phyloP scores from a whole-genome alignment of 2,113 vertebrate genomes.

The Psophia crepitans region DNA sequence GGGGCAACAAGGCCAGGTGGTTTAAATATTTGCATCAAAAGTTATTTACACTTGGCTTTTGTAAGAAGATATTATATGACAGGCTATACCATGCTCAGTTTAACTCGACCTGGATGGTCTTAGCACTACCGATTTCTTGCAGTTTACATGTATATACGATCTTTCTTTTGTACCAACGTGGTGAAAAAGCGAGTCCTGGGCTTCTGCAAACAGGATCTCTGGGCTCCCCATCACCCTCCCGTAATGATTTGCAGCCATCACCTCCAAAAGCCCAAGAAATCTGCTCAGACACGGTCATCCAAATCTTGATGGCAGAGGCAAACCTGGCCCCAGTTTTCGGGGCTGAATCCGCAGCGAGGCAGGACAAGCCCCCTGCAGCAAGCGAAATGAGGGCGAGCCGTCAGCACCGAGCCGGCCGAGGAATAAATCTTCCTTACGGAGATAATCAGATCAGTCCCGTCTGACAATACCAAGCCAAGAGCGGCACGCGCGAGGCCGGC shows the following conservation, averaged over 20 bases:
- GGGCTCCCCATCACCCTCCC: neutral
- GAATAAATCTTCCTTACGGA: neutral
- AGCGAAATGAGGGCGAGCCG: rapidly evolving
- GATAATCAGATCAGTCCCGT: neutral
- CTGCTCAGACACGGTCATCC: neutral
- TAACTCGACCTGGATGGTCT: neutral
- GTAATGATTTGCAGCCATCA: neutral
- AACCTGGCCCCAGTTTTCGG: neutral
- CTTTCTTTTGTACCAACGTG: neutral
- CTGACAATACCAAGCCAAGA: neutral
- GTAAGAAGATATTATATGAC: neutral
- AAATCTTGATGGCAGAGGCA: neutral
- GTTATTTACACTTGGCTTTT: neutral
- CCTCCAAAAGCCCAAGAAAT: neutral
- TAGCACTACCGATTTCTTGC: neutral
- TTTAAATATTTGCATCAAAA: neutral
- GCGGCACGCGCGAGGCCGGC: neutral
- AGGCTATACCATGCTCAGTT: neutral
- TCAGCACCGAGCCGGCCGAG: neutral
- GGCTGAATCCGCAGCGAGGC: neutral
- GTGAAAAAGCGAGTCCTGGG: neutral
- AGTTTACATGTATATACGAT: neutral
- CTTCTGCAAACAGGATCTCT: neutral
- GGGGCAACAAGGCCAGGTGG: neutral
- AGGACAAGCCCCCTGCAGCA: neutral